These are phyloP conservation scores for Amblyteles armatorius DNA, from an alignment of 2,888 invertebrate genomes.

Conservation along the genomic window DNA sequence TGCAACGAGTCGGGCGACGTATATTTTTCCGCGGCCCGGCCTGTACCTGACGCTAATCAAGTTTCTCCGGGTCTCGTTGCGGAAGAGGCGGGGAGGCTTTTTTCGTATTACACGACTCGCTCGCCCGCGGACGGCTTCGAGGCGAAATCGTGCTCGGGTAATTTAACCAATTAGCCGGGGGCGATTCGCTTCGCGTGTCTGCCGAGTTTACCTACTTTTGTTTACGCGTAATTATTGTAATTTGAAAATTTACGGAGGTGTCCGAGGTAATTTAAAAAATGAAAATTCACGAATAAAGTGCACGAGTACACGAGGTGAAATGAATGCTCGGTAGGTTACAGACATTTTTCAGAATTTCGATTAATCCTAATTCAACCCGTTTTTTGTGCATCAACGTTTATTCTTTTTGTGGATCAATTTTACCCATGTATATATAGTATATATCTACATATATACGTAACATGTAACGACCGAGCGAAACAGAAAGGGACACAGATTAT, in stretches of 20 bases:
- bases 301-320: neutral
- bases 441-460: too few relatives aligned
- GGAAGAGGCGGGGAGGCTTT: neutral
- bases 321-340: neutral
- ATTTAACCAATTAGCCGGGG: neutral
- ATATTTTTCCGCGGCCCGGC: slow-evolving; percentile 16
- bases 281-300: neutral
- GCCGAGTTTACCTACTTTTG: neutral
- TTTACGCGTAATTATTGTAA: neutral
- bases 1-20: slow-evolving; percentile 20
- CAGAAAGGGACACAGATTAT: too few relatives aligned
- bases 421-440: too few relatives aligned
- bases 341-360: too few relatives aligned
- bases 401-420: too few relatives aligned
- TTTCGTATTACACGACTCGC: neutral
- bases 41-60: slow-evolving; percentile 27
- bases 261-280: neutral
- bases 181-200: neutral
- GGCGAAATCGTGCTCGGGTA: neutral
- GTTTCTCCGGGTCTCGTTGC: neutral
- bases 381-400: too few relatives aligned
- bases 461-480: too few relatives aligned
- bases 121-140: neutral
- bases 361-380: too few relatives aligned
- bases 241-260: neutral